These are phyloP conservation scores for Ectobius pallidus DNA, from an alignment of 2,888 invertebrate species.

Conservation along the genomic window DNA sequence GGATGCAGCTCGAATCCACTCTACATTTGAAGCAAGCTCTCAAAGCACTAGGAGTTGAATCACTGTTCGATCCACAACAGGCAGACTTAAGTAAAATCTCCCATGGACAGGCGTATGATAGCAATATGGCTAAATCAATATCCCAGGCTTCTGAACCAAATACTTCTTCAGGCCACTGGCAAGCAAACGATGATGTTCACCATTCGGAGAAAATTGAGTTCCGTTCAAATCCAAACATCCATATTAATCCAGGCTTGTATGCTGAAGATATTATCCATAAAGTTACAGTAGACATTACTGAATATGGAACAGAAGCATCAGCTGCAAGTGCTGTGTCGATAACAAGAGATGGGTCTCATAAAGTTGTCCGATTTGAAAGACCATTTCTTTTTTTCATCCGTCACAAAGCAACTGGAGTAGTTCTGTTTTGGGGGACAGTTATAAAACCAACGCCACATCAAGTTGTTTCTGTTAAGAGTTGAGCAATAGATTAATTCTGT, in stretches of 20 bases:
- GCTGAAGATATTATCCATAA: conserved; percentile 70
- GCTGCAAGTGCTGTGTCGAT: conserved; percentile 67
- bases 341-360: conserved; percentile 60
- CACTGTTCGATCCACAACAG: conserved; percentile 64
- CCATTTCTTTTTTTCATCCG: conserved; percentile 79
- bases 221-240: background rate
- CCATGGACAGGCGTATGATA: too few species aligned
- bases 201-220: too few species aligned
- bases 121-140: conserved; percentile 14
- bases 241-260: conserved; percentile 65
- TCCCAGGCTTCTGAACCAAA: too few species aligned
- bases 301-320: conserved; percentile 74
- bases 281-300: conserved; percentile 56
- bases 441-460: conserved; percentile 57
- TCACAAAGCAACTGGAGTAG: conserved; percentile 67
- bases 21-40: conserved; percentile 63
- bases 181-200: too few species aligned
- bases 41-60: conserved; percentile 62
- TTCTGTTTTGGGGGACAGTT: conserved; percentile 74
- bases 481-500: too few species aligned
- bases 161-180: too few species aligned
- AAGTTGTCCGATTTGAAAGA: conserved; percentile 63
- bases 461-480: too few species aligned
- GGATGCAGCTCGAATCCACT: conserved; percentile 68
- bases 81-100: conserved; percentile 74